Conservation (phyloP, 2,797 vertebrate species). For the Knipowitschia caucasica region DNA sequence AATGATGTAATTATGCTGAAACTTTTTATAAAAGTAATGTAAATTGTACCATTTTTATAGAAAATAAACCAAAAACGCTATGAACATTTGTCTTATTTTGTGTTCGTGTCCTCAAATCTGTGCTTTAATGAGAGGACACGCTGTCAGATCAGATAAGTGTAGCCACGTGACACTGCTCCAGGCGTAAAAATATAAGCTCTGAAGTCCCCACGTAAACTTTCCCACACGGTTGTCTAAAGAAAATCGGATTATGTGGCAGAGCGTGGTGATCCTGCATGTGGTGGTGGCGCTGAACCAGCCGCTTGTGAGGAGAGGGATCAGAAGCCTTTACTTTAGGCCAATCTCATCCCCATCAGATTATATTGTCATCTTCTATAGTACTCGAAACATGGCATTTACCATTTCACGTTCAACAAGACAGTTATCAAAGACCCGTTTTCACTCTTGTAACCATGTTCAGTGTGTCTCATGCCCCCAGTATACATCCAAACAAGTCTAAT, state of each 20-base stretch:
- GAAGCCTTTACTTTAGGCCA: neutral
- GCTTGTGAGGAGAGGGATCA: neutral
- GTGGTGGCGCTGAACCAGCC: constrained; percentile 1
- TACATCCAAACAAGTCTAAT: too few species aligned
- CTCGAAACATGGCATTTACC: too few species aligned
- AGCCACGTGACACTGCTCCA: constrained; percentile 20
- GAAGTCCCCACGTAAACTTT: constrained; percentile 50
- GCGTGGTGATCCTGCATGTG: constrained; percentile 25
- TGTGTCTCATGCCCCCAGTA: too few species aligned
- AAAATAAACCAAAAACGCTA: constrained; percentile 98
- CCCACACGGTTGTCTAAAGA: constrained; percentile 41
- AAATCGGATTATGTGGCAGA: constrained; percentile 53
- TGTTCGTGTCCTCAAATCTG: neutral
- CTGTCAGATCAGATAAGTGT: constrained; percentile 24
- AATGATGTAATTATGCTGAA: constrained; percentile 98
- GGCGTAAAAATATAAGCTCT: constrained; percentile 22
- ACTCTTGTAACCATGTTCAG: too few species aligned
- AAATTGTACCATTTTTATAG: constrained; percentile 95
- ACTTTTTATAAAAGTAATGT: constrained; percentile 99
- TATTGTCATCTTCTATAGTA: too few species aligned
- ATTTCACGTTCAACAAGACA: too few species aligned
- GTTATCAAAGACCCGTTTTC: too few species aligned
- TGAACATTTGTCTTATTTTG: constrained; percentile 72
- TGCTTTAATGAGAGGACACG: constrained; percentile 19
- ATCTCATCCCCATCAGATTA: too few species aligned